Conservation (phyloP, 2,888 invertebrate species). For the Alloscopus bannaensis region DNA sequence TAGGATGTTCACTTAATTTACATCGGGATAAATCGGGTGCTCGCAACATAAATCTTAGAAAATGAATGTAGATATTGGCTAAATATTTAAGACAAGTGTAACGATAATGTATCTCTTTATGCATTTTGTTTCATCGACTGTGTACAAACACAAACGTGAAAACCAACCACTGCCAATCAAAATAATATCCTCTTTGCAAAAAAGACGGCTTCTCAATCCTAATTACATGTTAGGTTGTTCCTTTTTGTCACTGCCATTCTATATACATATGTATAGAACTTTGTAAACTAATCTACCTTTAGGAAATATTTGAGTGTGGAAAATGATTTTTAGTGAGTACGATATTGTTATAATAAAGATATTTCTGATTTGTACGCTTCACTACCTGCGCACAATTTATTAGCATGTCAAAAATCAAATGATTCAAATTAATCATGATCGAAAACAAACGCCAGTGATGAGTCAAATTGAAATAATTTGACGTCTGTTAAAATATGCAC, state of each 20-base stretch:
- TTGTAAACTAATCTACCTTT: slow-evolving; percentile 5
- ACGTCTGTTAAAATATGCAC: no score
- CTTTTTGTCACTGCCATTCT: slow-evolving; percentile 54
- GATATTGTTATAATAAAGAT: no score
- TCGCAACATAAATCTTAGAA: neutral
- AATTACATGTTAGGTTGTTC: slow-evolving; percentile 2
- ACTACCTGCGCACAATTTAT: no score
- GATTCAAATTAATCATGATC: no score
- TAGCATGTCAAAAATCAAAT: no score
- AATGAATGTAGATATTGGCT: neutral
- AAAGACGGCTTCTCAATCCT: slow-evolving; percentile 1
- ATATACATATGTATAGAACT: neutral
- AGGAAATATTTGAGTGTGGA: neutral
- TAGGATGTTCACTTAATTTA: no score
- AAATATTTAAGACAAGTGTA: neutral
- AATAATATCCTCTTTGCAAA: slow-evolving; percentile 10
- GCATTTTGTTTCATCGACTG: slow-evolving; percentile 10
- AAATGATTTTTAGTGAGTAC: no score
- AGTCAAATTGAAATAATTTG: no score
- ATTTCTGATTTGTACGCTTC: neutral
- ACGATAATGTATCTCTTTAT: slow-evolving; percentile 1
- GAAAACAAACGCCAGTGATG: no score
- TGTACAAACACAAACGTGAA: slow-evolving; percentile 39
- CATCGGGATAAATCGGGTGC: no score
- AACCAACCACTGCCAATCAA: slow-evolving; percentile 51